phyloP scores from a whole-genome alignment of 2,113 vertebrate species.

The Leptosomus discolor region DNA sequence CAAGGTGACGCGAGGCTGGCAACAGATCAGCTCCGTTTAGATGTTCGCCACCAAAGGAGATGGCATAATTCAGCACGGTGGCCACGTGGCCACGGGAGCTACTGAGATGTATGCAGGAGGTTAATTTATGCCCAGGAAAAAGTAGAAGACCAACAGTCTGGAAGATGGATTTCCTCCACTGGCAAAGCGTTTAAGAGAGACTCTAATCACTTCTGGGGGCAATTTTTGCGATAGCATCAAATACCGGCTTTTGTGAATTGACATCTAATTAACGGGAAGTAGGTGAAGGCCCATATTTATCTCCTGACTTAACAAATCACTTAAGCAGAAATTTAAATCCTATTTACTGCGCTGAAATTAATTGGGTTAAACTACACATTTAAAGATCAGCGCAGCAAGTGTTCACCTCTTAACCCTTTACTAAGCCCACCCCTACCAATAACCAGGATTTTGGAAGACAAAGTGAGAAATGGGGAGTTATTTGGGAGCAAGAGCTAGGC shows the following conservation, averaged over 20 bases:
- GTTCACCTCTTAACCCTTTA: not conserved
- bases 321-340: not conserved
- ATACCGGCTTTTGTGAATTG: not conserved
- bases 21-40: not conserved
- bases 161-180: not conserved
- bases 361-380: not conserved
- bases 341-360: not conserved
- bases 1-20: accelerated
- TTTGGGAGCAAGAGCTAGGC: not conserved
- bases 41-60: not conserved
- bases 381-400: not conserved
- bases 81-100: not conserved
- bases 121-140: not conserved
- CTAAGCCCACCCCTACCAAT: not conserved
- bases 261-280: not conserved
- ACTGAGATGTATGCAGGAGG: not conserved
- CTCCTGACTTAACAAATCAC: not conserved
- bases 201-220: not conserved
- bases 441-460: not conserved
- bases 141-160: not conserved
- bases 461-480: accelerated
- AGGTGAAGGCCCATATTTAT: not conserved
- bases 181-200: not conserved
- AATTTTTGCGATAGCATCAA: not conserved
- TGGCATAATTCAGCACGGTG: not conserved